Percentiles rank a stretch among this genome's conserved stretches.
phyloP scores from a whole-genome alignment of 2,113 vertebrate genomes.

The Cheirogaleus medius region DNA sequence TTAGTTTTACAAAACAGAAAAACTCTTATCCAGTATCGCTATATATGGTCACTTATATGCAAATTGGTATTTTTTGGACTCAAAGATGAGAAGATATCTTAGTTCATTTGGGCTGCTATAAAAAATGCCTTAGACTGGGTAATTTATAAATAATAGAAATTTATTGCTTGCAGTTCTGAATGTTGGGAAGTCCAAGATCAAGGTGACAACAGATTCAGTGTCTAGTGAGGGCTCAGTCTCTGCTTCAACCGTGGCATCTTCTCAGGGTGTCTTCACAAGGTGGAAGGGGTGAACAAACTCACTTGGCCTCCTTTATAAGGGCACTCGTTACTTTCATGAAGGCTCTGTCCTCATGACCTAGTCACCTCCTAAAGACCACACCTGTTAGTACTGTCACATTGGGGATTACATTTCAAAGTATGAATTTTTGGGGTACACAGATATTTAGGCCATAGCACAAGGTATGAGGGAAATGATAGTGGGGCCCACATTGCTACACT shows the following conservation, averaged over 20 bases:
- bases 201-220: not conserved
- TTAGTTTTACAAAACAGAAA: constrained; percentile 19
- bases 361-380: not conserved
- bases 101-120: not conserved
- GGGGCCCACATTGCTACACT: not conserved
- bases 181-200: not conserved
- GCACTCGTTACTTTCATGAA: not conserved
- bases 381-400: not conserved
- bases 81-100: not conserved
- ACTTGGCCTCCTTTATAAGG: not conserved
- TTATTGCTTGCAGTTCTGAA: not conserved
- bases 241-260: no score
- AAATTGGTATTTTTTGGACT: not conserved
- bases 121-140: not conserved
- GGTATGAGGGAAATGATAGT: not conserved
- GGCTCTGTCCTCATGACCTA: not conserved
- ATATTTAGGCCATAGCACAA: not conserved
- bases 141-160: not conserved
- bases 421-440: not conserved
- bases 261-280: not conserved
- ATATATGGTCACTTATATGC: not conserved
- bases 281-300: not conserved
- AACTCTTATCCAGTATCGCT: not conserved
- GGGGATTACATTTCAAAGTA: not conserved
- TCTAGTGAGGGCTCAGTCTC: not conserved